These are phyloP conservation scores for Tachysurus fulvidraco DNA, from an alignment of 2,113 vertebrate species.

Conservation along the genomic window DNA sequence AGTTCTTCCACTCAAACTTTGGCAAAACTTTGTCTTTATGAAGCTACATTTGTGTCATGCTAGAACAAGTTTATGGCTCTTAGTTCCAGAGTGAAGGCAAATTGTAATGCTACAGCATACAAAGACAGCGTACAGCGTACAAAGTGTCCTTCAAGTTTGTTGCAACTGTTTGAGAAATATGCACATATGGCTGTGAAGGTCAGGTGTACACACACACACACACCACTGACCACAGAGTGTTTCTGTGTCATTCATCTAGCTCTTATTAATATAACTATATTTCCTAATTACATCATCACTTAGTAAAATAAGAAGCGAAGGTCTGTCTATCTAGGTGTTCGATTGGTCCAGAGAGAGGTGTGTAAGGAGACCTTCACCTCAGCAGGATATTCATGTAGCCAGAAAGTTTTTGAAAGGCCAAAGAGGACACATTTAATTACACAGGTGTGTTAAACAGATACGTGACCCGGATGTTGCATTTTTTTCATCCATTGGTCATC, in stretches of 20 bases:
- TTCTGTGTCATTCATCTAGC: not conserved
- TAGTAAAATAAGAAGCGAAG: not conserved
- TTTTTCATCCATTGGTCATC: not conserved
- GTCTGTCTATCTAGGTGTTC: not conserved
- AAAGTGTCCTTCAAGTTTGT: not conserved
- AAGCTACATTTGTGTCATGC: not conserved
- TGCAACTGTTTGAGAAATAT: not conserved
- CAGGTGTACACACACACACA: not conserved
- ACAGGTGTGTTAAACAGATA: too few relatives aligned
- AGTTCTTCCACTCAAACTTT: not conserved
- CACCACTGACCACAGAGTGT: not conserved
- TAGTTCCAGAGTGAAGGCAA: not conserved
- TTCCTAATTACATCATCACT: not conserved
- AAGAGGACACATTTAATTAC: not conserved
- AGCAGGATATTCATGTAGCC: not conserved
- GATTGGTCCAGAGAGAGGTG: not conserved
- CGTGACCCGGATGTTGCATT: too few relatives aligned
- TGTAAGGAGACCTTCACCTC: not conserved
- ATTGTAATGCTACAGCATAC: not conserved
- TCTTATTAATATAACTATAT: not conserved
- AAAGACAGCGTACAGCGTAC: too few relatives aligned
- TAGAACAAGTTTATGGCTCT: not conserved
- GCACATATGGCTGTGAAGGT: not conserved
- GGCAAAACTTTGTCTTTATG: not conserved
- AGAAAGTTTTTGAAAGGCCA: not conserved